Conservation (phyloP, 1,140 invertebrate species). For the Calosoma granatense region DNA sequence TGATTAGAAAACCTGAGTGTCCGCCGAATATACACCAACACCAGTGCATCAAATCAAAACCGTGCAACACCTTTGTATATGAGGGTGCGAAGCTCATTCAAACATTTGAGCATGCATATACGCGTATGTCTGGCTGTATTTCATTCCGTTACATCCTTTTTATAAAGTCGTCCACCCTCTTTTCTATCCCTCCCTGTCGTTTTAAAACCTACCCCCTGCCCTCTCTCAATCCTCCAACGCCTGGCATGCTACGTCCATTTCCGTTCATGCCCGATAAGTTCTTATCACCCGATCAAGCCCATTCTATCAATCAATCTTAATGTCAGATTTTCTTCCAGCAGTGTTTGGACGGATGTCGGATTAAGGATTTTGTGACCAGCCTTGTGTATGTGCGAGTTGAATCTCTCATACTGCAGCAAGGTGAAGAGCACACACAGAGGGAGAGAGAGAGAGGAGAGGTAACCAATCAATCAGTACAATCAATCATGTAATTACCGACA, state of each 20-base stretch:
- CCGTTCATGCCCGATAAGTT: neutral
- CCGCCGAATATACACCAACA: too few relatives aligned
- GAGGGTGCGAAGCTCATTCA: too few relatives aligned
- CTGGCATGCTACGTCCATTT: too few relatives aligned
- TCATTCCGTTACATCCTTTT: too few relatives aligned
- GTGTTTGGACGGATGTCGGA: conserved; percentile 20
- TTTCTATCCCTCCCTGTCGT: neutral
- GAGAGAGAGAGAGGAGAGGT: neutral
- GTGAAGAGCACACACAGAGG: neutral
- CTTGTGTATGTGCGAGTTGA: neutral
- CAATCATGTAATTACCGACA: conserved; percentile 4
- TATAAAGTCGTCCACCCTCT: neutral
- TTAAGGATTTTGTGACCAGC: conserved; percentile 20
- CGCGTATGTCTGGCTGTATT: too few relatives aligned
- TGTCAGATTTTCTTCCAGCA: conserved; percentile 22
- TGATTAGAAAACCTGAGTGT: too few relatives aligned
- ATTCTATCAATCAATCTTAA: conserved; percentile 32
- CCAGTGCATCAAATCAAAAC: too few relatives aligned
- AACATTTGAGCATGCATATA: too few relatives aligned
- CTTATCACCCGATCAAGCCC: conserved; percentile 23
- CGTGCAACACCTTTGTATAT: too few relatives aligned
- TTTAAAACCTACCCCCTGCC: too few relatives aligned
- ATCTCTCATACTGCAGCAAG: neutral
- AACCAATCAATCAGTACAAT: neutral
- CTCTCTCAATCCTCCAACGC: too few relatives aligned